Base-by-base conservation (phyloP, 2,113 vertebrate genomes). In the Antigone vipio region DNA sequence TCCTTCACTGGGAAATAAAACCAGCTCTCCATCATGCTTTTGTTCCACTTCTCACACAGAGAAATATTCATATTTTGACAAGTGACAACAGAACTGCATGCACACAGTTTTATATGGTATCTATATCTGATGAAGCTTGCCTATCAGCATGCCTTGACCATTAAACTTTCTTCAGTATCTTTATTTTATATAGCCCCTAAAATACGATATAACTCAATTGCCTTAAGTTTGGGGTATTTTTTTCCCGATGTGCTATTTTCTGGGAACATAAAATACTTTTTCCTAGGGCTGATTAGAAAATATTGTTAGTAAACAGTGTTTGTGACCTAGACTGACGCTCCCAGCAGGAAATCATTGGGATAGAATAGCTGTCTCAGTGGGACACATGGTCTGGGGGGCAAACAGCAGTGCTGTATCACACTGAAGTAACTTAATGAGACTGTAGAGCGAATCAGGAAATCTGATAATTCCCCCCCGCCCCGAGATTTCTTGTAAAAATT, bases 71-170 rank as follows among this genome's bases (percentile, higher is more conserved):
- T 42, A 44, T 78, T 85, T 75, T 0, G 0, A 34, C 1, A 2
- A 63, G 14, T 56, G 69, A n/a, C 11, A 68, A 45, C 7, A 42
- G 73, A 93, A 80, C 30, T 66, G 12, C 12, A 21, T 44, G n/a
- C 0, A 2, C 12, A n/a, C 0, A 2, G 26, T 32, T 94, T 85
- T 44, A 34, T 40, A 35, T 0, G 1, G 5, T 58, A 58, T 38
- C 6, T 38, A 7, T 34, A 63, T 34, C 27, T 63, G 35, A 67
- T 52, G 4, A 68, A 49, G 3, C 27, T 72, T 78, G 11, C 9
- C 5, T 50, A n/a, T 29, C 15, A 2, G 1, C 27, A 23, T 78
- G 12, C 9, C 29, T 81, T 68, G 15, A 34, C 40, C 11, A 44
- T 72, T 79, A 67, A 81, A 68, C 19, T 68, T 74, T 35, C 32